Evolutionary conservation across 2,113 vertebrate species (phyloP), one percentile per base, ranked within the genome.

Genomic region (Recurvirostra avosetta): DNA sequence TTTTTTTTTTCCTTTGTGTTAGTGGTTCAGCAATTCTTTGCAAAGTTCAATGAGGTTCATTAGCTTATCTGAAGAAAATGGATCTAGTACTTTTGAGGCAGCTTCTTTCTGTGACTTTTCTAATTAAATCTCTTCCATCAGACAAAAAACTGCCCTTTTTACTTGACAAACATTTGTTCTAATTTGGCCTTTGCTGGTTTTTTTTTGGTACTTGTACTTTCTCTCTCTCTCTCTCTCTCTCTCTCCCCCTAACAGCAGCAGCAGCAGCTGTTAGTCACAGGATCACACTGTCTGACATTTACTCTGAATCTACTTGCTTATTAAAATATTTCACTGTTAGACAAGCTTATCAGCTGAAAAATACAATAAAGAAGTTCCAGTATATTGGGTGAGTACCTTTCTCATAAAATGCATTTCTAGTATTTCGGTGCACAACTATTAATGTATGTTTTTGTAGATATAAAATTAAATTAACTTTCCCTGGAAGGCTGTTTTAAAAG

Each of bases 141-240:
- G 96, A 96, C 59, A 96, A 98, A 97, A 95, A 97, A 47, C 78
- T 97, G 96, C 97, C 96, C 87, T 98, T 98, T 98, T 97, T 98
- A 95, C 94, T 97, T 97, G 96, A 97, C 94, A 98, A 98, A 98
- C 95, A 98, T 98, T 98, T 98, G 98, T 96, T 98, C 97, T 97
- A 96, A 98, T 98, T 97, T 98, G 95, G 96, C 94, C 95, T 98
- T 97, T n/a, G 0, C 55, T 96, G 78, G 1, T 10, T 50, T 2
- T 92, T 96, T 98, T 97, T 96, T 84, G 15, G 62, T 86, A 93
- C 88, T 97, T 95, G 81, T 92, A 91, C 34, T 86, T 92, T 88
- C 59, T 89, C 30, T 85, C 56, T 80, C 63, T 30, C 15, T 47
- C 19, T 43, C 71, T 76, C 50, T 15, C 3, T 77, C 47, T 14